A percentile compares a stretch with the other conserved stretches of the same genome.
These are phyloP conservation scores for Mesopsocus fuscifrons DNA, from an alignment of 2,888 invertebrate species.

Conservation along the genomic window DNA sequence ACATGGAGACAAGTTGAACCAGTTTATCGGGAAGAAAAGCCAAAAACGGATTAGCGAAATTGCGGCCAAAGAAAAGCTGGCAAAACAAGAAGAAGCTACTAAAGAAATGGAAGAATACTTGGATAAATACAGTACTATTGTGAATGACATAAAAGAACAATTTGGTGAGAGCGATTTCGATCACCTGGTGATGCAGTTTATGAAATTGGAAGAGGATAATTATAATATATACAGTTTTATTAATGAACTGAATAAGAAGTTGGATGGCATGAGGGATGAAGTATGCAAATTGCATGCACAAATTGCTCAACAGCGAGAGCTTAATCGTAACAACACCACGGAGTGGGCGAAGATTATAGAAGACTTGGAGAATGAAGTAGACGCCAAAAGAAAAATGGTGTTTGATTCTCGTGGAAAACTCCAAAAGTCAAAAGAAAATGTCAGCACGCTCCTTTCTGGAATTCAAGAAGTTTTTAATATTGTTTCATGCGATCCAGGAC, in stretches of 20 bases:
- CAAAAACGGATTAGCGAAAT: not conserved
- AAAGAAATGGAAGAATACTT: not conserved
- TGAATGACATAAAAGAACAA: not conserved
- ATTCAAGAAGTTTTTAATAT: conserved; percentile 1
- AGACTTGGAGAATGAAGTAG: no score
- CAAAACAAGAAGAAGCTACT: not conserved
- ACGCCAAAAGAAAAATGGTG: no score
- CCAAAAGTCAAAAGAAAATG: no score
- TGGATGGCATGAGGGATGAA: not conserved
- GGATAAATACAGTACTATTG: not conserved
- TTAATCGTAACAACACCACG: no score
- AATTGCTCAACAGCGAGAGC: no score
- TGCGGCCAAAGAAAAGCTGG: not conserved
- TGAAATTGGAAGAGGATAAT: conserved; percentile 6
- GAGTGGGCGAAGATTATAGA: no score
- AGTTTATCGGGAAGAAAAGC: conserved; percentile 1
- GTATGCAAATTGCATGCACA: not conserved
- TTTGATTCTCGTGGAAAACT: no score
- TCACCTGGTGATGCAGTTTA: not conserved
- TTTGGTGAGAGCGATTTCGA: conserved; percentile 1
- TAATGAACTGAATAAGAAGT: not conserved
- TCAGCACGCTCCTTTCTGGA: not conserved
- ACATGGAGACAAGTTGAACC: not conserved
- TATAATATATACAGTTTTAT: conserved; percentile 7
- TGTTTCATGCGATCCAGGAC: not conserved